These are phyloP conservation scores for Cecropterus lyciades DNA, from an alignment of 1,140 invertebrate genomes.

Conservation along the genomic window DNA sequence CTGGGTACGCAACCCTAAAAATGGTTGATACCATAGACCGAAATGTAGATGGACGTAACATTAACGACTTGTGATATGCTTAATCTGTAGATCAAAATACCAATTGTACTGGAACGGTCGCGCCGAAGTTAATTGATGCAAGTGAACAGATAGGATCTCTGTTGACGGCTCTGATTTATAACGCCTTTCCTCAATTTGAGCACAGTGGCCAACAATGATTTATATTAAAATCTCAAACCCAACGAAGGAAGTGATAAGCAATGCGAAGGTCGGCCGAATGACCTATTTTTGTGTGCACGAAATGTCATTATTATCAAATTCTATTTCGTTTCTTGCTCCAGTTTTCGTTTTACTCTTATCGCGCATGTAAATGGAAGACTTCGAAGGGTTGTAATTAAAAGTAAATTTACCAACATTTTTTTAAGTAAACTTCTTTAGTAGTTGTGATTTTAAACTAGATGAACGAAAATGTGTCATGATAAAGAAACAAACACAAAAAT, in stretches of 20 bases:
- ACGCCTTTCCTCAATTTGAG: not conserved
- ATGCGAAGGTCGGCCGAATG: not conserved
- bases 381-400: too few relatives aligned
- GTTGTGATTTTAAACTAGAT: too few relatives aligned
- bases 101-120: not conserved
- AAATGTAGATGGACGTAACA: not conserved
- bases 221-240: not conserved
- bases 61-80: not conserved
- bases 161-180: not conserved
- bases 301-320: not conserved
- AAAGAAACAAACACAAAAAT: too few relatives aligned
- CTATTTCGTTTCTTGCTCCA: not conserved
- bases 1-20: too few relatives aligned
- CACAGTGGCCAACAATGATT: not conserved
- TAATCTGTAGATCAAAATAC: not conserved
- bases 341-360: too few relatives aligned
- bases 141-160: constrained; percentile 1
- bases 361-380: too few relatives aligned
- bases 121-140: not conserved
- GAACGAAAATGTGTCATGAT: too few relatives aligned
- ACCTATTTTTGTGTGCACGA: not conserved
- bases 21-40: not conserved
- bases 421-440: too few relatives aligned
- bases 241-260: not conserved
- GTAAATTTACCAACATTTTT: too few relatives aligned